Evolutionary conservation across 2,113 vertebrate species (phyloP).

Genomic region (Opisthocomus hoazin): DNA sequence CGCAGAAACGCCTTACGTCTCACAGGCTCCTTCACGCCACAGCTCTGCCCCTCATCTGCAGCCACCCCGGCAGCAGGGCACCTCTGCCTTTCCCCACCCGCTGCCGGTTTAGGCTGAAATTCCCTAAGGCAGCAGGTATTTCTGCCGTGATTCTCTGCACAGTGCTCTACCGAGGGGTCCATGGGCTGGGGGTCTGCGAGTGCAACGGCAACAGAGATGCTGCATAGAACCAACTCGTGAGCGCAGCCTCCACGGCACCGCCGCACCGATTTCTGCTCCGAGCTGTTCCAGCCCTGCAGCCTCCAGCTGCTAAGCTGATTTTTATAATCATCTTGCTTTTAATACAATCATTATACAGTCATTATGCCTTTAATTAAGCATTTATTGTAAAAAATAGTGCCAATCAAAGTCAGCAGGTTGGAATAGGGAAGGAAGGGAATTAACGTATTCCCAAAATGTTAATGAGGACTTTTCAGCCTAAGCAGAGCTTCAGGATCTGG

Average conservation of each 20-base stretch:
- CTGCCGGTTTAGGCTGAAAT: not conserved
- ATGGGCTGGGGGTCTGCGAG: not conserved
- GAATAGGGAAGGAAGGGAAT: not conserved
- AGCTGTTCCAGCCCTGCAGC: not conserved
- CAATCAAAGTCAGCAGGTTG: conserved; percentile 47
- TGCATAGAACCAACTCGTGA: accelerated
- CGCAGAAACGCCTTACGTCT: not conserved
- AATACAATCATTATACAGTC: conserved; percentile 37
- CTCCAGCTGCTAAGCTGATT: conserved; percentile 37
- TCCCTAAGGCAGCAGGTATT: not conserved
- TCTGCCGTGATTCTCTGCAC: not conserved
- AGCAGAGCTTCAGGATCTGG: not conserved
- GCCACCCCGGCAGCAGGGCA: not conserved
- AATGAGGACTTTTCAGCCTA: conserved; percentile 10
- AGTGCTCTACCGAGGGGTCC: accelerated
- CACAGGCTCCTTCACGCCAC: not conserved
- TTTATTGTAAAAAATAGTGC: conserved; percentile 41
- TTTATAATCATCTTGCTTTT: conserved; percentile 39
- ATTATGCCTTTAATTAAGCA: conserved; percentile 56
- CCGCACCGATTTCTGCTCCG: not conserved
- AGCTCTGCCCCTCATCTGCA: not conserved
- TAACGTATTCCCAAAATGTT: conserved; percentile 8
- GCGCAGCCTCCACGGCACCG: not conserved
- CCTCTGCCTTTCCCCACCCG: not conserved
- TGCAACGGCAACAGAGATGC: not conserved